A percentile compares a stretch with the other conserved stretches of the same genome.
These are phyloP conservation scores for Cassiopea xamachana DNA, from an alignment of 30 jellyfish, hydroid and myxozoan genomes.

Conservation along the genomic window DNA sequence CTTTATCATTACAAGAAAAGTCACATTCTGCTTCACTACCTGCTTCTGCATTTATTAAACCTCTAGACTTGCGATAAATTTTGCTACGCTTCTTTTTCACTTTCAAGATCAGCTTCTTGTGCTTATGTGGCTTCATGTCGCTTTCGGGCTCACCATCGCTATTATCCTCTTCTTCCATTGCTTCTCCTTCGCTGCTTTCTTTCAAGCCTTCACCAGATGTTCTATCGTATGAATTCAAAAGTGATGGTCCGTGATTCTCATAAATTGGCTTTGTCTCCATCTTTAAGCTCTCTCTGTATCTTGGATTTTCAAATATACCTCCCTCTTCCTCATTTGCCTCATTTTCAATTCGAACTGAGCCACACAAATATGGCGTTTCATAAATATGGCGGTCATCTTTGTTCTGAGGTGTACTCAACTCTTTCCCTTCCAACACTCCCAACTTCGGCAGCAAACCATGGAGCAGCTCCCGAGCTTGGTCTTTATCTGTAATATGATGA, in stretches of 20 bases:
- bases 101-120: slow-evolving; percentile 75
- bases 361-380: slow-evolving; percentile 19
- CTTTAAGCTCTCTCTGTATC: slow-evolving; percentile 36
- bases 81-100: slow-evolving; percentile 71
- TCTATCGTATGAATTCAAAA: slow-evolving; percentile 11
- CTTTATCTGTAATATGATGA: background rate
- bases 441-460: slow-evolving; percentile 12
- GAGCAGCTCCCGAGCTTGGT: slow-evolving; percentile 63
- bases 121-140: slow-evolving; percentile 6
- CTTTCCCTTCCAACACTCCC: slow-evolving; percentile 9
- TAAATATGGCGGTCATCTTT: slow-evolving; percentile 7
- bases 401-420: background rate
- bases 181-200: background rate
- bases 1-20: background rate
- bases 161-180: background rate
- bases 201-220: background rate
- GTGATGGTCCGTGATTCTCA: slow-evolving; percentile 38
- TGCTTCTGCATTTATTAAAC: slow-evolving; percentile 4
- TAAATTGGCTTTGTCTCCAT: slow-evolving; percentile 44
- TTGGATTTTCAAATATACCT: slow-evolving; percentile 51
- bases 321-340: background rate
- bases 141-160: background rate
- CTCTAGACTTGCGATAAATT: background rate
- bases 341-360: background rate
- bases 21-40: slow-evolving; percentile 16